Percentiles rank a stretch among this genome's conserved stretches.
Conservation (phyloP, 2,113 vertebrate species). For the Cinclus mexicanus region DNA sequence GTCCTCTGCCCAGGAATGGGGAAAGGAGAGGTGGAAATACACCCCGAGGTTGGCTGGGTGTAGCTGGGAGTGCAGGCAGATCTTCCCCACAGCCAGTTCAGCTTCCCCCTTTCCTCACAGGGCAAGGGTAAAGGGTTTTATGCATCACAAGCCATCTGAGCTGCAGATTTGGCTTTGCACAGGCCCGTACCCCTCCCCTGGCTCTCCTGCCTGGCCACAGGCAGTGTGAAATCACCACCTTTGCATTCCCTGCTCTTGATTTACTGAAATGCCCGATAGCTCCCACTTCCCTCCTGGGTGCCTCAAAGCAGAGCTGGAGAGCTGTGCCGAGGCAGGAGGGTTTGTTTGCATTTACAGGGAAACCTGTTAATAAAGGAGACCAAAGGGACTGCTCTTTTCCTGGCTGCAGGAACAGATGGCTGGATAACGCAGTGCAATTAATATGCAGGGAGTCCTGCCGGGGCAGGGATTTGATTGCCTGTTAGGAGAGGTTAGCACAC, state of each 20-base stretch:
- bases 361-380: slow-evolving; percentile 52
- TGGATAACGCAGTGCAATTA: background rate
- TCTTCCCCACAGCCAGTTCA: background rate
- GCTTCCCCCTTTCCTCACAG: background rate
- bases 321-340: background rate
- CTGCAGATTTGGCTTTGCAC: background rate
- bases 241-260: background rate
- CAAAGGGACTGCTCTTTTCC: slow-evolving; percentile 54
- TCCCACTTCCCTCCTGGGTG: background rate
- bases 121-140: rapidly evolving
- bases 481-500: background rate
- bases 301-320: background rate
- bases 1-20: background rate
- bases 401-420: slow-evolving; percentile 40
- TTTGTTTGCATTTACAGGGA: slow-evolving; percentile 52
- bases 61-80: rapidly evolving
- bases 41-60: rapidly evolving
- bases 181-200: background rate
- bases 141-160: background rate
- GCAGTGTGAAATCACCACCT: background rate
- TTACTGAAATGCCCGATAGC: background rate
- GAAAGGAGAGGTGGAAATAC: background rate
- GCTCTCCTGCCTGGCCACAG: background rate
- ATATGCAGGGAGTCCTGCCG: slow-evolving; percentile 19
- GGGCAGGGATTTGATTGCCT: background rate